Evolutionary conservation across 2,797 vertebrate genomes (phyloP), one percentile per base, ranked within the genome.

Genomic region (Microchirus variegatus): DNA sequence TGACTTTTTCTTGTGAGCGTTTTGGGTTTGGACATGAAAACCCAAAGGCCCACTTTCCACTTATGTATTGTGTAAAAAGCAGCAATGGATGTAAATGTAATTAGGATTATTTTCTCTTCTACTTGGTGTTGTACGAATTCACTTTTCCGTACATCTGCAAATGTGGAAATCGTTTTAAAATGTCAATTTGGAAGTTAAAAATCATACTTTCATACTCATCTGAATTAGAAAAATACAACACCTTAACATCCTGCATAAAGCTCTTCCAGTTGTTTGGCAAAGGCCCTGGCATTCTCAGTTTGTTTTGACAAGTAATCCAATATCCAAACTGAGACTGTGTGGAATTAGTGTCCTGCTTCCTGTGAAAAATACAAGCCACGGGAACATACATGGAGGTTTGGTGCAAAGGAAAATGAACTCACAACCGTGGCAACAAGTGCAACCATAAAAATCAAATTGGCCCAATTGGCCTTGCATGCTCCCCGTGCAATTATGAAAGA

Each of bases 381-480:
- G 74, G 72, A 65, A 68, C 57, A 48, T 48, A 67, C 36, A 49
- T 43, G 15, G 6, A 43, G 13, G 13, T n/a, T 43, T n/a, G 42
- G 13, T 43, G 42, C 9, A 10, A 3, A 31, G 64, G 60, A 78
- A 80, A 79, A 77, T 52, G n/a, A 48, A 75, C 58, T 90, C 90
- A 91, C 92, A 92, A 91, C 90, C 89, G 82, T 86, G 86, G 92
- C 89, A 89, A 91, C 91, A 94, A 92, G 93, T 95, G 95, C 90
- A 87, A 94, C 95, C 95, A 94, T 93, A 89, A 93, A 87, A 94
- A 93, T 92, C 87, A 91, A 96, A 97, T 95, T 95, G 95, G 93
- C 84, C 93, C 94, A 95, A 93, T 95, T 97, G 96, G 97, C 96
- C 96, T 95, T 93, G 88, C 88, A 90, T 89, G 93, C 92, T 93